Evolutionary conservation across 2,888 invertebrate genomes (phyloP), one percentile per base, ranked within the genome.

Genomic region (Tryphoninae sp.): DNA sequence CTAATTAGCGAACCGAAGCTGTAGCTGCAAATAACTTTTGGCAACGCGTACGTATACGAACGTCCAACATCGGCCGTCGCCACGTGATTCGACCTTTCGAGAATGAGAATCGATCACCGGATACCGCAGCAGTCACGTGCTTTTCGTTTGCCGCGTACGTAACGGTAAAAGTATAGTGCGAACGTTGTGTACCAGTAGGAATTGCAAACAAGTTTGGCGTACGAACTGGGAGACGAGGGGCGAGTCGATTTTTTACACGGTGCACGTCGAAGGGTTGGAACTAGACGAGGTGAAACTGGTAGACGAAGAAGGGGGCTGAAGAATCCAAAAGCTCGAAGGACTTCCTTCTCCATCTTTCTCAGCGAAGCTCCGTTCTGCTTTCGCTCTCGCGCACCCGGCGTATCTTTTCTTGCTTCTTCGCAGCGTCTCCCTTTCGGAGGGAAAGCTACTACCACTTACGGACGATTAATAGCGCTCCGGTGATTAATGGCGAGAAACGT

Each of bases 381-480:
- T 53, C 22, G 26, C 55, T 72, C 51, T 3, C 53, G 73, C 71
- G 73, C 71, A 51, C 40, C 62, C 19, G 58, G 7, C 42, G 33
- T 65, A 65, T 13, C 58, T 13, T 11, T 23, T 74, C 64, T 61
- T 72, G 64, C 33, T 68, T 64, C 72, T 68, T 68, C 67, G 53
- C 78, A 58, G 79, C 83, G 82, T 83, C 82, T 84, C 80, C 78
- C 68, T 83, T 78, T 80, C 81, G 19, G 22, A n/a, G 45, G 69
- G 73, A 69, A 55, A 81, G 77, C 76, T 78, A 59, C 80, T 51
- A 72, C 84, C 83, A 87, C 87, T 88, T 86, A 87, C 85, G 82
- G 62, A 87, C 88, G 88, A 88, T 88, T 88, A 88, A 88, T 88
- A 88, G 87, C 81, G 80, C 79, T 68, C 49, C 76, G 45, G 86